A percentile compares a stretch with the other conserved stretches of the same genome.
phyloP scores from a whole-genome alignment of 2,113 vertebrate species.

The Emydura subglobosa region DNA sequence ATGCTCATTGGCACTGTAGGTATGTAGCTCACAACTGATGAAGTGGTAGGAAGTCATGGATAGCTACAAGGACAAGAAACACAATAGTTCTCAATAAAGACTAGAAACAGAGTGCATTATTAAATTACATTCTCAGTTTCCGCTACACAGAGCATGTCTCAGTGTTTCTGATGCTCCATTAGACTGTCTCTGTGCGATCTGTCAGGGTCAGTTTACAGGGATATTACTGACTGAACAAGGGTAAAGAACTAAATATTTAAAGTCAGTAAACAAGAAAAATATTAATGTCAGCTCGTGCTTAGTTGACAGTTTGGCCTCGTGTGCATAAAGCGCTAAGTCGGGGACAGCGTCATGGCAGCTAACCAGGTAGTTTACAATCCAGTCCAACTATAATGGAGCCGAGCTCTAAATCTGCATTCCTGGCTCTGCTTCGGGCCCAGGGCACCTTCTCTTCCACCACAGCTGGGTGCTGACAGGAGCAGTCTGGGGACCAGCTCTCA shows the following conservation, averaged over 20 bases:
- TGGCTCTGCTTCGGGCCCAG: rapidly evolving
- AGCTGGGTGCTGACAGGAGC: neutral
- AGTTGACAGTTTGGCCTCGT: neutral
- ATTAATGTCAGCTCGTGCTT: neutral
- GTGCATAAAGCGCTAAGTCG: neutral
- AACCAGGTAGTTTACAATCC: rapidly evolving
- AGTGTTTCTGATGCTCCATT: neutral
- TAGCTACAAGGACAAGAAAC: neutral
- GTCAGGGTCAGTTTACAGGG: neutral
- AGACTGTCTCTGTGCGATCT: rapidly evolving
- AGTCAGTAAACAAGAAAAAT: neutral
- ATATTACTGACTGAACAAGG: neutral
- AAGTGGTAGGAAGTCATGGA: neutral
- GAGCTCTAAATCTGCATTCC: rapidly evolving
- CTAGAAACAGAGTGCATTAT: neutral
- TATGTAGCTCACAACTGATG: neutral
- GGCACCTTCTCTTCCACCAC: neutral
- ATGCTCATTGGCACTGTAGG: neutral
- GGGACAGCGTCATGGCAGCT: neutral
- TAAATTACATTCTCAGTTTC: slow-evolving; percentile 18
- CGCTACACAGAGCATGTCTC: neutral
- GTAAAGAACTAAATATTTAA: neutral
- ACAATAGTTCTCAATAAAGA: rapidly evolving
- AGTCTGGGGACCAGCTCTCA: neutral
- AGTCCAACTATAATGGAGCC: neutral